phyloP scores from a whole-genome alignment of 2,113 vertebrate species.

The Atlantisia rogersi region DNA sequence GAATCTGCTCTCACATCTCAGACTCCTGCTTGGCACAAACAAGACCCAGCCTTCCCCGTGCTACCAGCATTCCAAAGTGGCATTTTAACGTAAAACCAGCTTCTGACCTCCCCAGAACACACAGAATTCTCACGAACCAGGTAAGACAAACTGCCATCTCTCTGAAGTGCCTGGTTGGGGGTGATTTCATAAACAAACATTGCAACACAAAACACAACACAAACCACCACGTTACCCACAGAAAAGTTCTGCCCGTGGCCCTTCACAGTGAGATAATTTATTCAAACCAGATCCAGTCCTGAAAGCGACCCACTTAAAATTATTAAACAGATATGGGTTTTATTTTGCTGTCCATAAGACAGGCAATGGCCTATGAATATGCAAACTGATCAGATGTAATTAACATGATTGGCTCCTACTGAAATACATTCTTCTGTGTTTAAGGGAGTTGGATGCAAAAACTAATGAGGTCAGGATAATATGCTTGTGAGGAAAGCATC shows the following conservation, averaged over 20 bases:
- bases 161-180: not conserved
- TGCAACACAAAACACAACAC: not conserved
- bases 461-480: slow-evolving; percentile 82
- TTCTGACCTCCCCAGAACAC: not conserved
- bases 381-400: slow-evolving; percentile 81
- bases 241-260: slow-evolving; percentile 55
- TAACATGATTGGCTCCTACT: slow-evolving; percentile 81
- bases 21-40: not conserved
- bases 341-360: slow-evolving; percentile 81
- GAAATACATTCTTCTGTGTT: slow-evolving; percentile 74
- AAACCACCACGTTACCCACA: not conserved
- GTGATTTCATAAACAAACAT: not conserved
- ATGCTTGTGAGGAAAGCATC: slow-evolving; percentile 74
- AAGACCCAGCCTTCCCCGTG: too few species aligned
- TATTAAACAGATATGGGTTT: slow-evolving; percentile 78
- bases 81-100: not conserved
- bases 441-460: slow-evolving; percentile 72
- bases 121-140: not conserved
- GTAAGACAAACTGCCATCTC: not conserved
- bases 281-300: slow-evolving; percentile 79
- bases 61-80: not conserved
- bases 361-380: slow-evolving; percentile 81
- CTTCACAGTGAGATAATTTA: slow-evolving; percentile 77
- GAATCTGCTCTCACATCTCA: not conserved
- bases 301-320: slow-evolving; percentile 82